Evolutionary conservation across 2,888 invertebrate genomes (phyloP).

Genomic region (Gisinianus flammeolus): DNA sequence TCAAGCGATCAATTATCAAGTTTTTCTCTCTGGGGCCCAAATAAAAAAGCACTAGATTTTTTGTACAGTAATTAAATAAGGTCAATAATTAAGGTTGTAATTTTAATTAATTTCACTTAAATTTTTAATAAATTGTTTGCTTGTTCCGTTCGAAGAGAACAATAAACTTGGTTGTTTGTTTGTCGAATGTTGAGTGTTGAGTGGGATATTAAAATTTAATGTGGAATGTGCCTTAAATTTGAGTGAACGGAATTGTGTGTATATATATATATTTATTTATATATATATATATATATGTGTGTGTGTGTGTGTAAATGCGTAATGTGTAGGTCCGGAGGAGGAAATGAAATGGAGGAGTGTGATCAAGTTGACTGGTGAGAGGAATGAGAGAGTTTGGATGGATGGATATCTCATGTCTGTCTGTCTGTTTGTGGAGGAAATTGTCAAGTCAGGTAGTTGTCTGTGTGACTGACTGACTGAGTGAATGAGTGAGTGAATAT

Average conservation of each 20-base stretch:
- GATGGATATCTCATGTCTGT: no score
- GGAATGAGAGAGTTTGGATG: constrained; percentile 10
- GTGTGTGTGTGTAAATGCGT: neutral
- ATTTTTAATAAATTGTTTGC: no score
- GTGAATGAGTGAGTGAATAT: neutral
- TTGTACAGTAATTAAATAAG: no score
- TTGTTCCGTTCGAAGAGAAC: no score
- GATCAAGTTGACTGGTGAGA: constrained; percentile 12
- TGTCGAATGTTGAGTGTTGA: no score
- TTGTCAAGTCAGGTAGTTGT: constrained; percentile 27
- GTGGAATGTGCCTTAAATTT: neutral
- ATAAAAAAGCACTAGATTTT: no score
- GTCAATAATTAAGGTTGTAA: no score
- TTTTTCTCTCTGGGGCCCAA: no score
- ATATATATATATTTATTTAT: neutral
- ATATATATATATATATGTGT: neutral
- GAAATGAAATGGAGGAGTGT: constrained; percentile 7
- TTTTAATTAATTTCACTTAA: no score
- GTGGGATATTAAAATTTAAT: no score
- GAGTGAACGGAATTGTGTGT: neutral
- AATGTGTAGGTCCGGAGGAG: neutral
- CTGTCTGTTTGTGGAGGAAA: constrained; percentile 9
- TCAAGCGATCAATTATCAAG: no score
- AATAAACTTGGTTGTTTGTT: no score
- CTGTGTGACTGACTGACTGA: neutral